A percentile compares a stretch with the other conserved stretches of the same genome.
phyloP scores from a whole-genome alignment of 2,888 invertebrate genomes.

The Anthrax anthrax region DNA sequence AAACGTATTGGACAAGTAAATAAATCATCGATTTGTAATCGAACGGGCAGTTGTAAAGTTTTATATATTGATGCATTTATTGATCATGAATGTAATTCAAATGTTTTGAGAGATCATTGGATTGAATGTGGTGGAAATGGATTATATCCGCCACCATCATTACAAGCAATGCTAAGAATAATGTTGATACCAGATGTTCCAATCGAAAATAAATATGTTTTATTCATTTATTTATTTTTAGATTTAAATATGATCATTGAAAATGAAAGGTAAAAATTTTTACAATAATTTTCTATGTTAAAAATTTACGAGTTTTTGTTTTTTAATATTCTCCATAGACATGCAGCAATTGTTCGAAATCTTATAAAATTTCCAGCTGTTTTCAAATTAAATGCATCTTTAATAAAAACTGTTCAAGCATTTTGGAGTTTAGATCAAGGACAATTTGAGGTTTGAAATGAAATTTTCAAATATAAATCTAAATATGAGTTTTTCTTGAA shows the following conservation, averaged over 20 bases:
- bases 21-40: conserved; percentile 16
- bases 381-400: conserved; percentile 57
- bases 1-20: conserved; percentile 16
- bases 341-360: conserved; percentile 49
- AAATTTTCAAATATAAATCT: no score
- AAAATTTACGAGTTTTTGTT: not conserved
- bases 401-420: conserved; percentile 67
- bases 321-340: conserved; percentile 24
- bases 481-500: conserved; percentile 8
- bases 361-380: conserved; percentile 68
- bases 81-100: conserved; percentile 37
- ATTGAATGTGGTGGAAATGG: conserved; percentile 48
- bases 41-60: conserved; percentile 19
- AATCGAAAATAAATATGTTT: conserved; percentile 57
- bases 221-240: conserved; percentile 66
- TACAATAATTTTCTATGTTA: not conserved
- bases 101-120: conserved; percentile 45
- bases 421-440: conserved; percentile 84
- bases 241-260: conserved; percentile 62
- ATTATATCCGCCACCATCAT: conserved; percentile 68
- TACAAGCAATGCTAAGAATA: conserved; percentile 61
- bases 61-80: conserved; percentile 28
- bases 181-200: conserved; percentile 55
- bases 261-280: conserved; percentile 36
- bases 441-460: conserved; percentile 64